Conservation (phyloP, 1,140 invertebrate species). For the Lycorma delicatula region DNA sequence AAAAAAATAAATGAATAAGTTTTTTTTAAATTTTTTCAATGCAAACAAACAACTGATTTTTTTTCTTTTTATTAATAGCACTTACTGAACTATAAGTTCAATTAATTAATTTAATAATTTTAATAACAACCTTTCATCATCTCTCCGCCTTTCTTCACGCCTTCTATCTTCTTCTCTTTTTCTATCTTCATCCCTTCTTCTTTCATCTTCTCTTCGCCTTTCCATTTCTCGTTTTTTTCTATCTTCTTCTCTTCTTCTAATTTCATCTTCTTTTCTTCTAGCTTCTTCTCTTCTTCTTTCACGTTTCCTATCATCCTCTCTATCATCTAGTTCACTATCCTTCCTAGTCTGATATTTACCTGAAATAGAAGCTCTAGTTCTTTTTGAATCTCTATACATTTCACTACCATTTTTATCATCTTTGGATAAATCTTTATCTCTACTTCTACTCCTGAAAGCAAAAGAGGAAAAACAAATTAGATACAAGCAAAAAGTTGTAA, state of each 20-base stretch:
- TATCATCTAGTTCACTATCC: conserved; percentile 10
- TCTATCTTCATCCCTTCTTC: not conserved
- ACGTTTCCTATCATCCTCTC: not conserved
- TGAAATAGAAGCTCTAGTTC: not conserved
- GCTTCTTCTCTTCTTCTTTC: conserved; percentile 4
- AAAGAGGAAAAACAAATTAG: no score
- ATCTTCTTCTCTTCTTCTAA: conserved; percentile 1
- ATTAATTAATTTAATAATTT: not conserved
- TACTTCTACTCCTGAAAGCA: no score
- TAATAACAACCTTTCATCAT: conserved; percentile 15
- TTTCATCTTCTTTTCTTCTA: conserved; percentile 2
- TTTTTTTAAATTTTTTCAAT: no score
- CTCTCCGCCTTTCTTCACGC: not conserved
- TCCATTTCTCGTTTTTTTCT: conserved; percentile 2
- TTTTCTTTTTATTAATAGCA: no score
- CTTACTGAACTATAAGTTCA: not conserved
- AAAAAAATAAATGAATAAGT: no score
- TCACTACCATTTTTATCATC: not conserved
- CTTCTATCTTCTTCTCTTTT: not conserved
- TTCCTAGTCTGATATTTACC: conserved; percentile 1
- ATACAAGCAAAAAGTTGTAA: conserved; percentile 1
- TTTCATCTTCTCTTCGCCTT: not conserved
- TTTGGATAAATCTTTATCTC: not conserved
- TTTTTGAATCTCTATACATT: not conserved
- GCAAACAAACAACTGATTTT: not conserved